phyloP scores from a whole-genome alignment of 2,888 invertebrate genomes.

The Desoria tigrina region DNA sequence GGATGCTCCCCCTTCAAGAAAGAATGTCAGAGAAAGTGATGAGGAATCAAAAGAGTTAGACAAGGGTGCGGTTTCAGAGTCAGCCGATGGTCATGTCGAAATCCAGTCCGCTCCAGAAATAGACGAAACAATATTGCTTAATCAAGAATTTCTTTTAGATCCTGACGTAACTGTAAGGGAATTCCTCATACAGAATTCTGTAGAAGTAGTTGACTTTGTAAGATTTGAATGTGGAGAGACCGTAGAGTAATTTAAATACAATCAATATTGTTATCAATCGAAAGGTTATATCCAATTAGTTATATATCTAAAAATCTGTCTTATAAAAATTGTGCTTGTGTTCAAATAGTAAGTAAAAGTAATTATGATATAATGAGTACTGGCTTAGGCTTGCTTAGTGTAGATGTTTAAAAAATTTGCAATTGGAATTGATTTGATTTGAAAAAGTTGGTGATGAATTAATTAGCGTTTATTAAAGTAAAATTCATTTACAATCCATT shows the following conservation, averaged over 20 bases:
- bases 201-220: conserved; percentile 74
- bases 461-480: too few species aligned
- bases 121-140: conserved; percentile 76
- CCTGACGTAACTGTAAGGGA: conserved; percentile 73
- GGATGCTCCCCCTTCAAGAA: conserved; percentile 31
- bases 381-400: too few species aligned
- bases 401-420: too few species aligned
- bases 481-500: too few species aligned
- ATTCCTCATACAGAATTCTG: conserved; percentile 63
- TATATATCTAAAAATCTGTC: too few species aligned
- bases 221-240: conserved; percentile 85
- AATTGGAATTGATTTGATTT: too few species aligned
- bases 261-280: too few species aligned
- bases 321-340: too few species aligned
- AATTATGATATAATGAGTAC: too few species aligned
- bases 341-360: too few species aligned
- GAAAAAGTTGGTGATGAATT: too few species aligned
- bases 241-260: conserved; percentile 1
- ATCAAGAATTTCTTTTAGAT: conserved; percentile 84
- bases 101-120: not conserved
- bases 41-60: conserved; percentile 4
- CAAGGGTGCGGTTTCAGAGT: conserved; percentile 60
- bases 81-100: conserved; percentile 55
- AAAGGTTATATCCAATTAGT: too few species aligned
- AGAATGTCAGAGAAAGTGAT: not conserved